Evolutionary conservation across 2,113 vertebrate genomes (phyloP).

Genomic region (Piaya cayana): DNA sequence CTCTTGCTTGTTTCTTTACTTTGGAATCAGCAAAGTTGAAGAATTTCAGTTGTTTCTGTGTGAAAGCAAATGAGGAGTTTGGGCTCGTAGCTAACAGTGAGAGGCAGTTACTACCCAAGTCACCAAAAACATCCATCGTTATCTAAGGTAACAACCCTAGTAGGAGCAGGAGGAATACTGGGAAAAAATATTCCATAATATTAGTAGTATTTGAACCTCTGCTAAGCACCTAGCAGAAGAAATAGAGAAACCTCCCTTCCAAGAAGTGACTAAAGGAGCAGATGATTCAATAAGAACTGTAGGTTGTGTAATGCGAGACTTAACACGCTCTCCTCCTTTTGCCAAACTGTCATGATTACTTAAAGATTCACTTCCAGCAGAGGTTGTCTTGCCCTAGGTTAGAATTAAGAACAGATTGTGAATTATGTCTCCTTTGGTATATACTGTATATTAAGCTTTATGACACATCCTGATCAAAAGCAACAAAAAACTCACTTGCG

Average conservation of each 20-base stretch:
- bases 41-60: background rate
- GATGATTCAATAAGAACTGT: background rate
- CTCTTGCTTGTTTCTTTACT: background rate
- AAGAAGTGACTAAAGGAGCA: background rate
- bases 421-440: background rate
- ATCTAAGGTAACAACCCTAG: background rate
- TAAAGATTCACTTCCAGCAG: background rate
- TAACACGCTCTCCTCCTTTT: background rate
- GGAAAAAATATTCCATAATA: background rate
- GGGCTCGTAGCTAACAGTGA: background rate
- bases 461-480: background rate
- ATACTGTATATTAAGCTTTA: background rate
- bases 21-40: background rate
- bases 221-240: background rate
- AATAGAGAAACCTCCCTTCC: background rate
- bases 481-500: background rate
- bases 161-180: background rate
- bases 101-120: background rate
- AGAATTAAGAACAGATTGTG: background rate
- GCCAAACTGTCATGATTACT: background rate
- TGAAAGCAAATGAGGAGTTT: background rate
- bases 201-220: background rate
- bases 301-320: background rate
- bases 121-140: background rate
- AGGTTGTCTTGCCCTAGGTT: background rate